Evolutionary conservation across 2,113 vertebrate genomes (phyloP), one percentile per base, ranked within the genome.

Genomic region (Oenanthe melanoleuca): DNA sequence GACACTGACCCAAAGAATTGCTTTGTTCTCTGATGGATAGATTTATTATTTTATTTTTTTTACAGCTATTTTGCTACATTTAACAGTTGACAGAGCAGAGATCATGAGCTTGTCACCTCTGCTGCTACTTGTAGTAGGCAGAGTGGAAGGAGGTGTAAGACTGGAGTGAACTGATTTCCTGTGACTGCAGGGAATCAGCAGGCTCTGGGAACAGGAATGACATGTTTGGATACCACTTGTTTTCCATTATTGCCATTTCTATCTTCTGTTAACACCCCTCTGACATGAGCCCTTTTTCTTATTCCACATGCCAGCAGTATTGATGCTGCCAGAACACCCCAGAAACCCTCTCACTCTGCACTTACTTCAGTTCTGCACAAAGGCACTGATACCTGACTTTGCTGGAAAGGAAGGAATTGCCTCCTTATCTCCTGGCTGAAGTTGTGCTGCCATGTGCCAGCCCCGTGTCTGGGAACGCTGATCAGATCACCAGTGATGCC

Each of bases 291-390:
- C 73, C 49, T 64, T 52, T 45, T 29, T 24, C 40, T 66, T 45
- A 57, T 34, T 60, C 71, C 63, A 20, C 19, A 26, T 6, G 55
- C 31, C 63, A 92, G 67, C 60, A 65, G 50, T 33, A 38, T 49
- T 31, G 44, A 28, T n/a, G 44, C 1, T 12, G 25, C 42, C 55
- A 66, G 57, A 77, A 66, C 34, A 73, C 5, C 24, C 53, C 86
- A 73, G 66, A 40, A 72, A 37, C 12, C 0, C 0, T 1, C 45
- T 23, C 65, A 20, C 18, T 44, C 67, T 69, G 42, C 44, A 38
- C 92, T 92, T 40, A 8, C 53, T 37, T 56, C 85, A 67, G 44
- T 8, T n/a, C 14, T 83, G 61, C 52, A 42, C 5, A 26, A 73
- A 74, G 77, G 38, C 64, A 53, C 13, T 2, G 16, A n/a, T 0